Evolutionary conservation across 2,888 invertebrate species (phyloP).

Genomic region (Tigriopus californicus): DNA sequence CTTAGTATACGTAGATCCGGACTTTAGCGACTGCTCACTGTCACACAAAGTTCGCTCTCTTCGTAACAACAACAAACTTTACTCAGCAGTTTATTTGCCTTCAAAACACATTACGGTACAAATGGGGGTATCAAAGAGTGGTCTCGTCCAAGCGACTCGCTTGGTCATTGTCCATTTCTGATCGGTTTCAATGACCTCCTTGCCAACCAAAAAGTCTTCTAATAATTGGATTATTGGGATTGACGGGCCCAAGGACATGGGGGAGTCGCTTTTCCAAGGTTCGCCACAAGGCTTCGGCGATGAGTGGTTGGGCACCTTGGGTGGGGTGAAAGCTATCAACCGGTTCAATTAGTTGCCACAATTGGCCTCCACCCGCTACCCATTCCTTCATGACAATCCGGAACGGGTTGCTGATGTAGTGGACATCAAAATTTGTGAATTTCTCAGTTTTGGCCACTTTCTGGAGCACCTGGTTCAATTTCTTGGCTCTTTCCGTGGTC

Average conservation of each 20-base stretch:
- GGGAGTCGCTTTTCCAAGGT: slow-evolving; percentile 24
- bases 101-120: too few relatives aligned
- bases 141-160: too few relatives aligned
- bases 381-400: slow-evolving; percentile 21
- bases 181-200: slow-evolving; percentile 24
- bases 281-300: slow-evolving; percentile 23
- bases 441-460: slow-evolving; percentile 21
- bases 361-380: slow-evolving; percentile 20
- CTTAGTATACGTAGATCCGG: too few relatives aligned
- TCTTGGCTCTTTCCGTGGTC: slow-evolving; percentile 23
- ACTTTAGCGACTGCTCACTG: too few relatives aligned
- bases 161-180: too few relatives aligned
- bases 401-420: slow-evolving; percentile 24
- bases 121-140: too few relatives aligned
- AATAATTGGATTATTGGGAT: slow-evolving; percentile 28
- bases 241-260: slow-evolving; percentile 27
- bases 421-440: slow-evolving; percentile 22
- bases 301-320: slow-evolving; percentile 24
- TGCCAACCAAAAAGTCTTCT: slow-evolving; percentile 29
- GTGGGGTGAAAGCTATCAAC: slow-evolving; percentile 25
- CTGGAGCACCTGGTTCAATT: slow-evolving; percentile 22
- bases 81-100: too few relatives aligned
- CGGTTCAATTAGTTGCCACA: slow-evolving; percentile 23
- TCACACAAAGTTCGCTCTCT: too few relatives aligned
- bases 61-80: too few relatives aligned